These are phyloP conservation scores for Pogonomyrmex californicus DNA, from an alignment of 1,140 invertebrate genomes.

Conservation along the genomic window DNA sequence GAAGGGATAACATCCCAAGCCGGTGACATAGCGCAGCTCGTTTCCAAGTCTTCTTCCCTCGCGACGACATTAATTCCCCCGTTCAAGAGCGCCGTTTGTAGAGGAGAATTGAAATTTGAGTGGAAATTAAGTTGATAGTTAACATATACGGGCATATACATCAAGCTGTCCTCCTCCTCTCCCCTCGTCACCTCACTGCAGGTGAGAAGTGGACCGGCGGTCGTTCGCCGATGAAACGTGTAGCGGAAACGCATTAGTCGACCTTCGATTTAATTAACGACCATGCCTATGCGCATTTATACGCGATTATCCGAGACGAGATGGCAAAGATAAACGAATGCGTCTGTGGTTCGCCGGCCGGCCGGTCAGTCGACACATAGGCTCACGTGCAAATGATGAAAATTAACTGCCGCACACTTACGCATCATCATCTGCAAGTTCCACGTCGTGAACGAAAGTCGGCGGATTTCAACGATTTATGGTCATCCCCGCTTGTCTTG, in stretches of 20 bases:
- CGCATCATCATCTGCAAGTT: conserved; percentile 50
- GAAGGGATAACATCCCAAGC: conserved; percentile 52
- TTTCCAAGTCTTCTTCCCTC: conserved; percentile 40
- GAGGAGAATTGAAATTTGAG: conserved; percentile 57
- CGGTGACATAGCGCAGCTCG: conserved; percentile 18
- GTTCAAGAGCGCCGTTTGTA: conserved; percentile 35
- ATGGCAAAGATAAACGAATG: conserved; percentile 45
- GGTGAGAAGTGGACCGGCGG: conserved; percentile 4
- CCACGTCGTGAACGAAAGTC: conserved; percentile 28
- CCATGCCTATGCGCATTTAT: not conserved
- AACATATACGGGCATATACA: conserved; percentile 50
- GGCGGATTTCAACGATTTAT: conserved; percentile 63
- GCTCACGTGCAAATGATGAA: conserved; percentile 48
- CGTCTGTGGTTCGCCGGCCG: not conserved
- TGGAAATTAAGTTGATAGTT: conserved; percentile 56
- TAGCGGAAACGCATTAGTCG: conserved; percentile 50
- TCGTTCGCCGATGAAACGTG: conserved; percentile 15
- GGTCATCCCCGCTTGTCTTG: conserved; percentile 58
- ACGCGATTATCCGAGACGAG: conserved; percentile 1
- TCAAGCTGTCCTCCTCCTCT: conserved; percentile 14
- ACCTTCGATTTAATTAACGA: conserved; percentile 60
- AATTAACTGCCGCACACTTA: conserved; percentile 53
- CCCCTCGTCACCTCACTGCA: not conserved
- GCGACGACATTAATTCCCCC: conserved; percentile 46
- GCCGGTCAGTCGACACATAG: not conserved